phyloP scores from a whole-genome alignment of 2,888 invertebrate genomes.

The Syrphus vitripennis region DNA sequence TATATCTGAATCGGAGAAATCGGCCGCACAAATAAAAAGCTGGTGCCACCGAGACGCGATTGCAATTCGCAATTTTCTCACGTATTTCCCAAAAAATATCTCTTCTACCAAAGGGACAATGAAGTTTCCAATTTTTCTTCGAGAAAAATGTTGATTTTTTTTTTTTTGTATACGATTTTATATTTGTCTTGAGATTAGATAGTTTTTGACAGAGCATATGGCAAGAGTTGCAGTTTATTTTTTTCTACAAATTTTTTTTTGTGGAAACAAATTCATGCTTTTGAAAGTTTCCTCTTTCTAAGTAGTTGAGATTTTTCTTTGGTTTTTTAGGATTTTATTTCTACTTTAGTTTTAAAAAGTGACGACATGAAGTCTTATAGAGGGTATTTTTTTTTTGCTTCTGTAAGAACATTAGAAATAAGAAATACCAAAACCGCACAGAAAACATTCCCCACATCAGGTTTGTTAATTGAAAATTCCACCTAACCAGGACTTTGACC shows the following conservation, averaged over 20 bases:
- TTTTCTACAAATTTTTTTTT: not conserved
- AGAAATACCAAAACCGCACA: slow-evolving; percentile 5
- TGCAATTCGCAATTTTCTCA: slow-evolving; percentile 63
- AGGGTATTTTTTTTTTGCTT: not conserved
- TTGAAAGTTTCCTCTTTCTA: slow-evolving; percentile 50
- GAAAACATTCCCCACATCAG: slow-evolving; percentile 31
- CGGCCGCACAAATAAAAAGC: slow-evolving; percentile 40
- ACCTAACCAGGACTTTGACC: slow-evolving; percentile 55
- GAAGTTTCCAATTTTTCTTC: slow-evolving; percentile 51
- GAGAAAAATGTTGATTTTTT: slow-evolving; percentile 12
- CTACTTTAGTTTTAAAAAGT: not conserved
- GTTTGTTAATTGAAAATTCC: slow-evolving; percentile 69
- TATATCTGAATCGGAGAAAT: not conserved
- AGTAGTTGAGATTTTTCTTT: slow-evolving; percentile 36
- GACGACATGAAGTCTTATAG: slow-evolving; percentile 15
- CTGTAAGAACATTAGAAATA: not conserved
- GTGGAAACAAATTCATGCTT: slow-evolving; percentile 32
- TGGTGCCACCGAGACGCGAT: slow-evolving; percentile 63
- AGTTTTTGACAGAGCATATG: slow-evolving; percentile 65
- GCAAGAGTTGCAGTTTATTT: slow-evolving; percentile 22
- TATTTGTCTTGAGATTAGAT: slow-evolving; percentile 59
- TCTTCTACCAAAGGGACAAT: slow-evolving; percentile 21
- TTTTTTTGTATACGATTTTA: not conserved
- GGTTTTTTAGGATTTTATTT: not conserved
- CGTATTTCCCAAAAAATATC: slow-evolving; percentile 62